Base-by-base conservation (phyloP, 2,888 invertebrate species). In the Sminthurinus aureus region DNA sequence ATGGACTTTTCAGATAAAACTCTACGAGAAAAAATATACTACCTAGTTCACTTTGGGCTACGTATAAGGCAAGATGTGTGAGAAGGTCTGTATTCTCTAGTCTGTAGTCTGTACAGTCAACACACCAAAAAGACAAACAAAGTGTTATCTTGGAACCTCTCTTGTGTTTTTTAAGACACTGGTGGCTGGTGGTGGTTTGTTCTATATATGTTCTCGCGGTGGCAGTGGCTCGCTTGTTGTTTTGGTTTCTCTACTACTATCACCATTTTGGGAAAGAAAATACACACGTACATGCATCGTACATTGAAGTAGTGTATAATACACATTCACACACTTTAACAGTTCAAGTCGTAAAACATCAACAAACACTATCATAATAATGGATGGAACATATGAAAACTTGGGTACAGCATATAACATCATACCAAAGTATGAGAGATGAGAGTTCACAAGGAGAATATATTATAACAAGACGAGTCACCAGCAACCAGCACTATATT, bases 1-100 rank as follows among this genome's bases (percentile, higher is more conserved):
- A 83, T 83, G 83, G 83, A 83, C 77, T 83, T 64, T 78, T 73
- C 58, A 81, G 81, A 81, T 81, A 81, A 81, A 73, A 74, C 64
- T 74, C 20, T 20, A 8, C 0, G 26, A 18, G 26, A 67, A 9
- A 58, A 9, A 58, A 6, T 38, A 3, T 22, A 11, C 69, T 15
- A 58, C 9, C 15, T 69, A n/a, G 69, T 69, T 18, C 24, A 20
- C 13, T 71, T 71, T 71, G 1, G 24, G 24, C 24, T 24, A 38
- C 38, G 69, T 9, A 69, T n/a, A 69, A 69, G 20, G 24, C 22
- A 24, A 20, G 18, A 50, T 58, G 64, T 24, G 22, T 24, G 51
- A 51, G 77, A 51, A 77, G n/a, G 13, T 52, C 15, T 11, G 51
- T 20, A 73, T 22, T 22, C 26, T 26, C 4, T 13, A 73, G 73